These are phyloP conservation scores for Odontomyia ornata DNA, from an alignment of 2,888 invertebrate genomes.

Conservation along the genomic window DNA sequence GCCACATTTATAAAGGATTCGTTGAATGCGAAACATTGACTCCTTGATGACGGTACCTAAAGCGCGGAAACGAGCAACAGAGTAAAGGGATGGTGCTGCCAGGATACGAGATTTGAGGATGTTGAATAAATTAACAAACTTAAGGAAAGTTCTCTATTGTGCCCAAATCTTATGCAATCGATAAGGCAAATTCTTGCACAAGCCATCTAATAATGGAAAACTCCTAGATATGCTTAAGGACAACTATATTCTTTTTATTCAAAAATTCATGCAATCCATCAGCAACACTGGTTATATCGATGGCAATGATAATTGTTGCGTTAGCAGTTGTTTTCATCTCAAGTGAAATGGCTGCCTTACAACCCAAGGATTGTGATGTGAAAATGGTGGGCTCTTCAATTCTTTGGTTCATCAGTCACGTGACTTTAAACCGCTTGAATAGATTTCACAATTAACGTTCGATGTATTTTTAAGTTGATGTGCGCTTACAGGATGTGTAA, in stretches of 20 bases:
- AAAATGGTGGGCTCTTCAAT: constrained; percentile 20
- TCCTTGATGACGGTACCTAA: neutral
- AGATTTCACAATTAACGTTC: too few species aligned
- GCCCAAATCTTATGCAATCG: too few species aligned
- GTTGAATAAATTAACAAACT: too few species aligned
- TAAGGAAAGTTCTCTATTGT: too few species aligned
- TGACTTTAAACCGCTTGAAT: constrained; percentile 32
- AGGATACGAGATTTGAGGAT: neutral
- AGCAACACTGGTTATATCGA: constrained; percentile 45
- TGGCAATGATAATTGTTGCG: constrained; percentile 47
- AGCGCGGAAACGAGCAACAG: neutral
- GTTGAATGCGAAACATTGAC: constrained; percentile 7
- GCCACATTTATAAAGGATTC: constrained; percentile 49
- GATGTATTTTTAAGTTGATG: too few species aligned
- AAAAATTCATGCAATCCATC: neutral
- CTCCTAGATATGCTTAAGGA: too few species aligned
- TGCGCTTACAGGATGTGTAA: too few species aligned
- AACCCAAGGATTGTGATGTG: neutral
- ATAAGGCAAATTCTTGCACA: too few species aligned
- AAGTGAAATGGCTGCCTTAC: neutral
- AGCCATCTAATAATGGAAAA: too few species aligned
- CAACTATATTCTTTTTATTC: too few species aligned
- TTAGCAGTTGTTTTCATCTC: constrained; percentile 10
- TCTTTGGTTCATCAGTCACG: constrained; percentile 31
- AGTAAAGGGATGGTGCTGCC: neutral